Evolutionary conservation across 2,797 vertebrate species (phyloP), one percentile per base, ranked within the genome.

Genomic region (Enteromius radiatus): DNA sequence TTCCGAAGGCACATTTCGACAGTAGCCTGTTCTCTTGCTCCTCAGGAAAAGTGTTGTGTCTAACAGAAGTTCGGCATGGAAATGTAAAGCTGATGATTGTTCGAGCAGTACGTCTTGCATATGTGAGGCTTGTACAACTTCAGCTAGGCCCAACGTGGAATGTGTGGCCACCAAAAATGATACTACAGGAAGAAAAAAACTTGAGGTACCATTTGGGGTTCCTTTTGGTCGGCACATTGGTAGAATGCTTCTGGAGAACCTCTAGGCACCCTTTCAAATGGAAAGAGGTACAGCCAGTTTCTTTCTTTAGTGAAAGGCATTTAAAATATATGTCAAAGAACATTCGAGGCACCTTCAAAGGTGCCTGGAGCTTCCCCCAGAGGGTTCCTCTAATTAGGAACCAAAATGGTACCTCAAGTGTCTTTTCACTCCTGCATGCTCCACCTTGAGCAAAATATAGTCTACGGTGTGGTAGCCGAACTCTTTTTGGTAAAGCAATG

Each of bases 1-100:
- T 85, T 95, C 92, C 88, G 89, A 95, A 96, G 95, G 94, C 95
- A 95, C 95, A 93, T 94, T 91, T 93, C 85, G 91, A 94, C 91
- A 92, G 91, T 91, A 94, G 93, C 92, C 91, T 92, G 90, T 86
- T 81, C 10, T 77, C 52, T 64, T 47, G 64, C 90, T 91, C 88
- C 86, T 88, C 88, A 78, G 86, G 64, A 54, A 33, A 63, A 81
- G 68, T 49, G 56, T 73, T 73, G 71, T 19, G 38, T 56, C 45
- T n/a, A 52, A 45, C 41, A 79, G 52, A 73, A 11, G 47, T 61
- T 47, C 23, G 41, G 56, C 19, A 12, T 6, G 54, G 52, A 71
- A 71, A 45, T 10, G 38, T 70, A 64, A 81, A 65, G 61, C 31
- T 65, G 59, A 75, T 28, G 59, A 75, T 56, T 76, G 80, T 82